Base-by-base conservation (phyloP, 1,140 invertebrate species). In the Cephus cinctus region DNA sequence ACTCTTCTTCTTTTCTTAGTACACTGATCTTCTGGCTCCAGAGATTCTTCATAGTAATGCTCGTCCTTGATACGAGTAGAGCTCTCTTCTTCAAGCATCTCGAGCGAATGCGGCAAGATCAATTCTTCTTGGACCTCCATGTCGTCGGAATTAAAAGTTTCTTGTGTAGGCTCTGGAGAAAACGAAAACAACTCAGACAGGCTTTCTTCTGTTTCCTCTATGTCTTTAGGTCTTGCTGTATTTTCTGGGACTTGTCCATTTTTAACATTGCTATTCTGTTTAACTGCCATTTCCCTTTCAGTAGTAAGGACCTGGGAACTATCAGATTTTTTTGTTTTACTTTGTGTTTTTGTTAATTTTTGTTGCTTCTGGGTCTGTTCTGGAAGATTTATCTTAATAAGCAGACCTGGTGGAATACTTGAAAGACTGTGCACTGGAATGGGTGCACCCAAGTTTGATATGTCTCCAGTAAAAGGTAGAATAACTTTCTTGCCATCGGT, bases 351-450 rank as follows among this genome's bases (percentile, higher is more conserved):
- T 57, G 4, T 20, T 19, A 1, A 21, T 5, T 22, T 68, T 55
- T 3, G 43, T 4, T 2, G 40, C 19, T 25, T 51, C 57, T 35
- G 58, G 55, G n/a, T 38, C 19, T 72, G 69, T 5, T 70, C 65
- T 1, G 75, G 73, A 8, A 77, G 43, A 50, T 76, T 67, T n/a
- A 77, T 76, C 47, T 77, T 77, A n/a, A 76, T 75, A 4, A 77
- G 42, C 9, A 77, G 50, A 19, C 75, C 75, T 2, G 75, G 73
- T 8, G 75, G 75, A 32, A 76, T 75, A 31, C 70, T 73, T 8
- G 73, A 68, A 9, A 77, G 57, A 60, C 75, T 76, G 20, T 74
- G 50, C 3, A 77, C 75, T 8, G 73, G 73, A 45, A 76, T 76
- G 1, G 75, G 75, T 31, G 65, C 57, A 4, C 72, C 75, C 15